A percentile compares a stretch with the other conserved stretches of the same genome.
Conservation (phyloP, 1,140 invertebrate genomes). For the Oryctes rhinoceros region DNA sequence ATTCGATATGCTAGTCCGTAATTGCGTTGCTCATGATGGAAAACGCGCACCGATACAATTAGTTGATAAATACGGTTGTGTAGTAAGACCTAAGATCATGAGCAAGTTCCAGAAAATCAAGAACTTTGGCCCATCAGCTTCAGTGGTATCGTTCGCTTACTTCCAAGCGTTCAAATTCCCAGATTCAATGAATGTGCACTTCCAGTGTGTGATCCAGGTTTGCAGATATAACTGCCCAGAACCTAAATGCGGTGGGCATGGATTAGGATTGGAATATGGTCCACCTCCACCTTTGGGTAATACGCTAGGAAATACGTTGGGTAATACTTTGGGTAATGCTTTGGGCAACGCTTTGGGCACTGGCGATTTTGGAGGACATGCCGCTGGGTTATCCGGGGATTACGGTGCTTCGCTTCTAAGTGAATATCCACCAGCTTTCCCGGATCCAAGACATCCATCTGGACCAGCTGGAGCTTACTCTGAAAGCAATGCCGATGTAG, state of each 20-base stretch:
- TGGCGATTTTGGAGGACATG: constrained; percentile 75
- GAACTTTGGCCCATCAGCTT: constrained; percentile 93
- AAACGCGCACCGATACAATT: constrained; percentile 91
- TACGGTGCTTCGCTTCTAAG: constrained; percentile 74
- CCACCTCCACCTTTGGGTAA: constrained; percentile 75
- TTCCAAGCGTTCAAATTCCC: constrained; percentile 98
- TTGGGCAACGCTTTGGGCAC: constrained; percentile 1
- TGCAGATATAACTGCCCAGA: constrained; percentile 93
- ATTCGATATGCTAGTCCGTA: constrained; percentile 93
- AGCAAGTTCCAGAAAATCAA: constrained; percentile 95
- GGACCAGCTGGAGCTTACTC: constrained; percentile 82
- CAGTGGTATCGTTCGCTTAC: constrained; percentile 92
- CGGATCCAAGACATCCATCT: constrained; percentile 83
- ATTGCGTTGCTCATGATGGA: constrained; percentile 94
- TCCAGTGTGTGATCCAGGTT: constrained; percentile 96
- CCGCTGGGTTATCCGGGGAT: constrained; percentile 70
- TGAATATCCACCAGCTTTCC: constrained; percentile 80
- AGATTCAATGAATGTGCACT: constrained; percentile 96
- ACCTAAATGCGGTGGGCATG: constrained; percentile 80
- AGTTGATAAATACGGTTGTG: constrained; percentile 91
- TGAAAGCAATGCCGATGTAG: constrained; percentile 81
- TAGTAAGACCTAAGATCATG: constrained; percentile 93
- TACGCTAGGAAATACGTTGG: constrained; percentile 64
- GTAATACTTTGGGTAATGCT: constrained; percentile 43
- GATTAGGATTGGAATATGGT: constrained; percentile 66